phyloP scores from a whole-genome alignment of 2,888 invertebrate species.

The Leuctra nigra region DNA sequence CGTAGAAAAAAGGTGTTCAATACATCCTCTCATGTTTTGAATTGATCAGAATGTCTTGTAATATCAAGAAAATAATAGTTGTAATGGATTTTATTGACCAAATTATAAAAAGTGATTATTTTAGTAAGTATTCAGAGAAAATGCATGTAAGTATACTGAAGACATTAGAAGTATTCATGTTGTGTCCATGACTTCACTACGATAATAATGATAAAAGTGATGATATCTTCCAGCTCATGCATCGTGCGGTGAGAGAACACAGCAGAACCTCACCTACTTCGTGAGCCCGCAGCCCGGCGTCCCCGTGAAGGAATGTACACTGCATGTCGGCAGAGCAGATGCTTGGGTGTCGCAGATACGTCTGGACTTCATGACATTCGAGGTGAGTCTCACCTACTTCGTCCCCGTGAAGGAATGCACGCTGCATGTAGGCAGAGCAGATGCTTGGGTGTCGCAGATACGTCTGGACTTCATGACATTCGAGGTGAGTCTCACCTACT shows the following conservation, averaged over 20 bases:
- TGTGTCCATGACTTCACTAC: too few relatives aligned
- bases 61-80: too few relatives aligned
- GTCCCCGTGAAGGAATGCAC: conserved; percentile 49
- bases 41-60: too few relatives aligned
- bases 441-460: conserved; percentile 56
- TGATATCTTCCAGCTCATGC: not conserved
- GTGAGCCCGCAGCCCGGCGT: conserved; percentile 52
- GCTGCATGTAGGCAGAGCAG: conserved; percentile 55
- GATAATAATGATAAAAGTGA: too few relatives aligned
- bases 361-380: conserved; percentile 61
- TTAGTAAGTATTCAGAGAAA: too few relatives aligned
- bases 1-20: too few relatives aligned
- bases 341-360: conserved; percentile 58
- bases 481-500: conserved; percentile 58
- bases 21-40: too few relatives aligned
- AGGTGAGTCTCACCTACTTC: conserved; percentile 55
- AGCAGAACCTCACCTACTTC: conserved; percentile 60
- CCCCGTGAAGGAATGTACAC: conserved; percentile 47
- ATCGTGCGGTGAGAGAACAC: conserved; percentile 55
- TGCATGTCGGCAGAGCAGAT: conserved; percentile 55
- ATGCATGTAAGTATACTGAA: too few relatives aligned
- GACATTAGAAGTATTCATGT: too few relatives aligned
- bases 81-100: too few relatives aligned
- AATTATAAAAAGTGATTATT: too few relatives aligned
- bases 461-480: conserved; percentile 62